Base-by-base conservation (phyloP, 1,140 invertebrate genomes). In the Antheraea pernyi region DNA sequence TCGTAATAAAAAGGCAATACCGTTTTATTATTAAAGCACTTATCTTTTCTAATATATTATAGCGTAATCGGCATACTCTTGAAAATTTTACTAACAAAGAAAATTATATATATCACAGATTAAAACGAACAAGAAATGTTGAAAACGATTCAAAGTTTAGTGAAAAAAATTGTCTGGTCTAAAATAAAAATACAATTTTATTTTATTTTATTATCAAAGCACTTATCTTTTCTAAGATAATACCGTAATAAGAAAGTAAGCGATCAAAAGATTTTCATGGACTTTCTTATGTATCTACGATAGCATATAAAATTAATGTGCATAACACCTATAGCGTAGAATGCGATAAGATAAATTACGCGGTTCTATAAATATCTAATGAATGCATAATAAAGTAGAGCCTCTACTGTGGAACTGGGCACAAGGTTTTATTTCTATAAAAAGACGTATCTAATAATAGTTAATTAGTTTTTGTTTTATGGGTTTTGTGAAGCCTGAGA, bases 351-450 rank as follows among this genome's bases (percentile, higher is more conserved):
- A 65, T 65, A 65, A 48, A 65, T 46, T 22, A 48, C 42, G 39
- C 42, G 19, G 18, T 42, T 65, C 64, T 42, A 65, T 53, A 65
- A 65, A 65, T 53, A 65, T 65, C 46, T 22, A 65, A 53, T 48
- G 64, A 19, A 65, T 42, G 64, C 63, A 39, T 48, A 65, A 53
- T 39, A 39, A 30, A 19, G 19, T 61, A 13, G 22, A 30, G 63
- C 63, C 63, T n/a, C n/a, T 42, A 65, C 63, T 42, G 63, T 39
- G 8, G 39, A 36, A 42, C 10, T 13, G 18, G 37, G 16, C 16
- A 39, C 18, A 30, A 37, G 13, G 37, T n/a, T 65, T 42, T 65
- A 65, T 65, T 46, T 65, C 36, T 42, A 65, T 16, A 65, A 65
- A 65, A 61, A 65, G 37, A 9, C 8, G 39, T 42, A 9, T 1